phyloP scores from a whole-genome alignment of 2,888 invertebrate species.

The Rhyacophila evoluta region DNA sequence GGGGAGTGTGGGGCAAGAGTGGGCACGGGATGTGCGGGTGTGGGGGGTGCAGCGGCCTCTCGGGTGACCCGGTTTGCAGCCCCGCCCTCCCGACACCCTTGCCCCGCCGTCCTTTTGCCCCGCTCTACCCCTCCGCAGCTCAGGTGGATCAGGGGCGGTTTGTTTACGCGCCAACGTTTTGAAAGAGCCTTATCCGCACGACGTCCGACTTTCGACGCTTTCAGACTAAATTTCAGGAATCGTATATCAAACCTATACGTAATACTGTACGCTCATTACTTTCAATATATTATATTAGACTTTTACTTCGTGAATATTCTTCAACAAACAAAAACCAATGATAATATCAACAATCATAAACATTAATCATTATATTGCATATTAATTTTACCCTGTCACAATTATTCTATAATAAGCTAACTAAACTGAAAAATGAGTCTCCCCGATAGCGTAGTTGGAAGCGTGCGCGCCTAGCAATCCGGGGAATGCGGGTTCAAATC shows the following conservation, averaged over 20 bases:
- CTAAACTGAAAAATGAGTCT: no score
- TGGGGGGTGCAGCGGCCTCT: constrained; percentile 51
- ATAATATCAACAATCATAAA: no score
- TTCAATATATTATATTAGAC: not conserved
- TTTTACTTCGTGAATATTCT: no score
- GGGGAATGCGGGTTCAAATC: no score
- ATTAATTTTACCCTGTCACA: no score
- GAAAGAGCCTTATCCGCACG: constrained; percentile 46
- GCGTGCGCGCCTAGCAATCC: no score
- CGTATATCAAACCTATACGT: not conserved
- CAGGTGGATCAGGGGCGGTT: constrained; percentile 38
- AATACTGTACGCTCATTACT: not conserved
- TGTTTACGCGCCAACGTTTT: constrained; percentile 48
- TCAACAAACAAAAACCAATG: no score
- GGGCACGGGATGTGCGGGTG: constrained; percentile 55
- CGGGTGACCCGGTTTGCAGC: constrained; percentile 50
- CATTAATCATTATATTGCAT: no score
- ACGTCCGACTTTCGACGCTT: constrained; percentile 34
- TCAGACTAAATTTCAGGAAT: not conserved
- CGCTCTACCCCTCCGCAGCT: not conserved
- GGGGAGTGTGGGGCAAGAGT: constrained; percentile 10
- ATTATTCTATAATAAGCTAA: no score
- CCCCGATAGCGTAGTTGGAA: no score
- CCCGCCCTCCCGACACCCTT: constrained; percentile 58
- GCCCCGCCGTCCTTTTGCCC: constrained; percentile 57